phyloP scores from a whole-genome alignment of 2,888 invertebrate species.

The Zaprionus obscuricornis region DNA sequence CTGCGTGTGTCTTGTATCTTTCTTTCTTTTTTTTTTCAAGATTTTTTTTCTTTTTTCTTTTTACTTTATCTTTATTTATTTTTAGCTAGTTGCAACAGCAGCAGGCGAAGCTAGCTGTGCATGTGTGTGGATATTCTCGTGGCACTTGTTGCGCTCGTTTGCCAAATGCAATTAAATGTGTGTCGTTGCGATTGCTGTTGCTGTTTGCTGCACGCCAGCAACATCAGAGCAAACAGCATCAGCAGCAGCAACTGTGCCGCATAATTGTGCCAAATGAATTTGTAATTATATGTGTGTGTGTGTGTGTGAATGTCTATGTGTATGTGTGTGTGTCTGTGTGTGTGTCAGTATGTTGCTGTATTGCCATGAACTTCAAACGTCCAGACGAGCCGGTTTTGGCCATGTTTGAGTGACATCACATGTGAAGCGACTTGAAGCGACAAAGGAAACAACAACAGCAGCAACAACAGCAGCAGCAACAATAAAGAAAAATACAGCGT shows the following conservation, averaged over 20 bases:
- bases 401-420: conserved; percentile 75
- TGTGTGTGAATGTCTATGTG: conserved; percentile 9
- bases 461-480: conserved; percentile 29
- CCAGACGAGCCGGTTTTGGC: conserved; percentile 55
- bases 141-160: conserved; percentile 68
- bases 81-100: conserved; percentile 20
- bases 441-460: conserved; percentile 24
- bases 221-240: conserved; percentile 23
- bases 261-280: conserved; percentile 79
- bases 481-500: background rate
- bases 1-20: conserved; percentile 48
- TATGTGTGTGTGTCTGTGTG: conserved; percentile 30
- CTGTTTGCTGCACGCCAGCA: conserved; percentile 3
- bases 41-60: too few relatives aligned
- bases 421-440: conserved; percentile 25
- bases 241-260: conserved; percentile 62
- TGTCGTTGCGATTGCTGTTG: conserved; percentile 48
- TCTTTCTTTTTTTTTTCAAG: conserved; percentile 25
- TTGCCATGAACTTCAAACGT: conserved; percentile 64
- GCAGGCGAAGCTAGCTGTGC: background rate
- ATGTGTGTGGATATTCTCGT: conserved; percentile 25
- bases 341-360: background rate
- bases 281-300: conserved; percentile 61
- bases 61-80: conserved; percentile 13
- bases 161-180: conserved; percentile 76